Base-by-base conservation (phyloP, 2,113 vertebrate species). In the Gasterosteus nipponicus region DNA sequence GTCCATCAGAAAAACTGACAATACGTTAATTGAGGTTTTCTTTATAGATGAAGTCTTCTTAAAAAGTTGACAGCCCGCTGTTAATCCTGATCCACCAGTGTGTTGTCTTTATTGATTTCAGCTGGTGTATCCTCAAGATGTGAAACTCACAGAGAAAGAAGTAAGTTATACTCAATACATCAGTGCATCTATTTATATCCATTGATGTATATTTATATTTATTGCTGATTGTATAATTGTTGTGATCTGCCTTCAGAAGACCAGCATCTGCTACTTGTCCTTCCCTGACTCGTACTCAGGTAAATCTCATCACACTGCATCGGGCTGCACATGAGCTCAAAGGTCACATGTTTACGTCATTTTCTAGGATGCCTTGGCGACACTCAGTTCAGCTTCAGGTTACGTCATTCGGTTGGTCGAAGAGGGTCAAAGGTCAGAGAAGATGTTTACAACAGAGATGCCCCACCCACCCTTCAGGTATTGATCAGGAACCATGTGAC, bases 221-320 rank as follows among this genome's bases (percentile, higher is more conserved):
- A 16, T 57, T 57, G 1, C 16, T 33, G 41, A 16, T 31, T 49
- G 15, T 39, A 10, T 44, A 47, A 5, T 62, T 56, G 38, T 47
- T 65, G 8, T 67, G 14, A 2, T 53, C 0, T 75, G 15, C 65
- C 65, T 19, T 10, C 92, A 99, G 98, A 99, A 97, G 94, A 97
- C 94, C 41, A 98, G 94, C 87, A 96, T 99, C 87, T 99, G 98
- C 92, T 99, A 97, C 91, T 87, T 99, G 88, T 95, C 98, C 60
- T 99, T 99, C 81, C 98, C 98, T 0, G 97, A 99, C 93, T 99
- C 98, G 0, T 98, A 98, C 91, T 99, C 98, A 89, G 97, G 97
- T 99, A 88, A 92, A 1, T 70, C 6, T 10, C 31, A 9, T 59
- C 4, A 56, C 14, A 16, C 31, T 56, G 33, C 15, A 0, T 10